Evolutionary conservation across 2,888 invertebrate species (phyloP), one percentile per base, ranked within the genome.

Genomic region (Meiosimyza platycephala): DNA sequence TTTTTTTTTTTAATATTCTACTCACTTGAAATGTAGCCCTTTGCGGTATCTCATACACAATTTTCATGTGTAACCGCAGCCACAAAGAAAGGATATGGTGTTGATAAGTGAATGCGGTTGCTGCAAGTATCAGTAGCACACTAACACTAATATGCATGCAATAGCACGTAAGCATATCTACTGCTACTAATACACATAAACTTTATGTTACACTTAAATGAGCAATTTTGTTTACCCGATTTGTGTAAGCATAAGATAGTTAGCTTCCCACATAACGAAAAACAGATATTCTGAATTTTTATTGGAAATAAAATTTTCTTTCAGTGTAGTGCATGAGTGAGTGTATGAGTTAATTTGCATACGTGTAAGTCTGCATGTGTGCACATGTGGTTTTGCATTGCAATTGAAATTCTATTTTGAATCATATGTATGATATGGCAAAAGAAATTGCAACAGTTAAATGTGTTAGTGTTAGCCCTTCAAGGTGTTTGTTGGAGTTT

Each of bases 341-440:
- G 40, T 9, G 40, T 40, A 9, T 40, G 40, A 9, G 40, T 40
- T 40, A 40, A 40, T 40, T 40, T 40, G 40, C 6, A 40, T 7
- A 40, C 9, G 40, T 40, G 9, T 1, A 40, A 9, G 22, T n/a
- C 18, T 57, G 47, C 33, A 62, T 51, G 40, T 33, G 54, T 3
- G 16, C 33, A 55, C 16, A 9, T 22, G 28, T 40, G 54, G 28
- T 40, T 55, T 33, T 55, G 40, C 54, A 28, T 11, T 6, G 47
- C 62, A 71, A 71, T 65, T 65, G 71, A 59, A 65, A 50, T 59
- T 71, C 50, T 71, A 71, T 70, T 70, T 70, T 54, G 62, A 63
- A 54, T 59, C 16, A 65, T 57, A 33, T 33, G 63, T 57, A 33
- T 33, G 63, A 22, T 68, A 22, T n/a, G 63, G 13, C n/a, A n/a